Conservation (phyloP, 2,888 invertebrate genomes). For the Thecophora atra region DNA sequence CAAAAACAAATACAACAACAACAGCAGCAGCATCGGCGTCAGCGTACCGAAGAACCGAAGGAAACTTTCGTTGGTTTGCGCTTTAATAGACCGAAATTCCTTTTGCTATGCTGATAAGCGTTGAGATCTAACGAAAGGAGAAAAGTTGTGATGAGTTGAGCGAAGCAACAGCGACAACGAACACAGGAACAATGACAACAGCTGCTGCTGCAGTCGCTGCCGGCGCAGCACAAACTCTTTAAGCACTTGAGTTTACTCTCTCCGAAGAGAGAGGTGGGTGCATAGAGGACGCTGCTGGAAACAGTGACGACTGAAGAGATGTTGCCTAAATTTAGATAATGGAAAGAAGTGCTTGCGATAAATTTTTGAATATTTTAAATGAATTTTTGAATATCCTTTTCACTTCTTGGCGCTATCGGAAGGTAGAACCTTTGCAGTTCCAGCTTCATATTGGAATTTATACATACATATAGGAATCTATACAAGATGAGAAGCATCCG, state of each 20-base stretch:
- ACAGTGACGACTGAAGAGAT: neutral
- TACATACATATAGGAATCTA: too few species aligned
- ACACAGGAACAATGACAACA: neutral
- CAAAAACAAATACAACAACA: neutral
- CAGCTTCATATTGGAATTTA: too few species aligned
- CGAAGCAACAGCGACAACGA: neutral
- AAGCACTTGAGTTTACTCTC: too few species aligned
- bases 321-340: constrained; percentile 20
- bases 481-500: neutral
- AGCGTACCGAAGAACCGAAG: neutral
- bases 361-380: constrained; percentile 4
- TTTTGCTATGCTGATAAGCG: constrained; percentile 20
- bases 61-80: neutral
- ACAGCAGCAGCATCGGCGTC: neutral
- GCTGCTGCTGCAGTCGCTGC: neutral
- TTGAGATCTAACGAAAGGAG: neutral
- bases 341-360: constrained; percentile 12
- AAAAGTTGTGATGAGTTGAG: neutral
- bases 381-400: neutral
- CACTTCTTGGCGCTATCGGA: neutral
- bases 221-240: too few species aligned
- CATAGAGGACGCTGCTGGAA: neutral
- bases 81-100: constrained; percentile 32
- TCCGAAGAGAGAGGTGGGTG: neutral
- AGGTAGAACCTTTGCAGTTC: neutral